Evolutionary conservation across 1,140 invertebrate genomes (phyloP), one percentile per base, ranked within the genome.

Genomic region (Drosophila nasuta): DNA sequence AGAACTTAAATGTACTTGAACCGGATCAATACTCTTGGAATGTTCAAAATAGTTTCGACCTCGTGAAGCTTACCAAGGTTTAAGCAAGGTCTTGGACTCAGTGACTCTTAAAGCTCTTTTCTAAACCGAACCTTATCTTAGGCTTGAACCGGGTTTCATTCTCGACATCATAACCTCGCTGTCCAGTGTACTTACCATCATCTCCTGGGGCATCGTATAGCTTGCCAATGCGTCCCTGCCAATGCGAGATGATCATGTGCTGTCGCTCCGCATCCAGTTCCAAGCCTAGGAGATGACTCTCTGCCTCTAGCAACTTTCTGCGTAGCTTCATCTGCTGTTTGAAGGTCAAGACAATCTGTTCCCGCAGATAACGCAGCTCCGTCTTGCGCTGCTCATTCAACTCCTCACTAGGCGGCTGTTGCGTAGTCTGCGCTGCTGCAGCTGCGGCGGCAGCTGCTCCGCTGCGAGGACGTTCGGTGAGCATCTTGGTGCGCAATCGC

Each of bases 321-420:
- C 97, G 94, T 1, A 98, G 92, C 77, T 96, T 95, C 97, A 98
- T 98, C 92, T 98, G 97, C 73, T 97, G 96, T 75, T 97, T 96
- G 91, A 98, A 98, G 0, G 96, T 96, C 0, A 96, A 95, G 0
- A 98, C 95, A 10, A 98, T 96, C 81, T 97, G 96, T 69, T 98
- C 96, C 41, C 97, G 94, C 2, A 98, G 88, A 46, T 95, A 94
- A 75, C 95, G 96, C 35, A 98, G 93, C 79, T 96, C 94, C 1
- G 93, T 93, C 74, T 94, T 93, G 79, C 92, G 79, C 93, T 91
- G 94, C 70, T 86, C 91, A 46, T 92, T 92, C 13, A 85, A 75
- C 48, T 85, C 85, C 28, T 69, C 66, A 17, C 41, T 68, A 17
- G 48, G 66, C 0, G 77, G 17, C 1, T 58, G 77, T 11, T 69